phyloP scores from a whole-genome alignment of 2,888 invertebrate genomes.

The Campaea margaritaria region DNA sequence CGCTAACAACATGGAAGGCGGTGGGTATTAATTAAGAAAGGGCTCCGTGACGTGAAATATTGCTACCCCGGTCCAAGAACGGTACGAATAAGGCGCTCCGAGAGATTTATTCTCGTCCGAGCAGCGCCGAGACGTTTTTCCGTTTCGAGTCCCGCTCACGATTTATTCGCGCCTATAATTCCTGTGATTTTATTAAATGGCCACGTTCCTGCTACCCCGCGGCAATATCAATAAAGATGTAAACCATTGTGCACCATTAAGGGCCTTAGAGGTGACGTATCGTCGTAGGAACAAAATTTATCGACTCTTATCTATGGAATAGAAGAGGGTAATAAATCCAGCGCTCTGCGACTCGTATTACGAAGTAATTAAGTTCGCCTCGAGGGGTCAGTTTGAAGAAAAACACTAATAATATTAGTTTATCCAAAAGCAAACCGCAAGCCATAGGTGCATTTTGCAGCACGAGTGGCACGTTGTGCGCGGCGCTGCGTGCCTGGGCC shows the following conservation, averaged over 20 bases:
- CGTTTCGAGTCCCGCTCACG: conserved; percentile 18
- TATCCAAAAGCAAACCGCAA: too few species aligned
- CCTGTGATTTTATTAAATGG: conserved; percentile 32
- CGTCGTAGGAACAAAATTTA: neutral
- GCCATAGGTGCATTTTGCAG: too few species aligned
- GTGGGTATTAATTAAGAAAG: conserved; percentile 45
- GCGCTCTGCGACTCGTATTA: too few species aligned
- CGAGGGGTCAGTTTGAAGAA: too few species aligned
- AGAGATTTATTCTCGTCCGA: conserved; percentile 44
- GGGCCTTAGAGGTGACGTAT: conserved; percentile 1
- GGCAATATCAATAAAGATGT: conserved; percentile 11
- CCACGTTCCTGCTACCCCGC: neutral
- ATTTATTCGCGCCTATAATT: conserved; percentile 58
- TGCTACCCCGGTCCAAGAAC: conserved; percentile 22
- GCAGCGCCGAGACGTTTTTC: conserved; percentile 31
- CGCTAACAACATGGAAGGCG: conserved; percentile 14
- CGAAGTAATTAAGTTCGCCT: too few species aligned
- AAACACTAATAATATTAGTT: too few species aligned
- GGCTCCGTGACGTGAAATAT: conserved; percentile 36
- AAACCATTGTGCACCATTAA: conserved; percentile 1
- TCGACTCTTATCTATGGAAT: conserved; percentile 41
- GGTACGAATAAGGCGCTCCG: conserved; percentile 19
- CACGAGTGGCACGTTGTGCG: too few species aligned
- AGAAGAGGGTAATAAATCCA: too few species aligned
- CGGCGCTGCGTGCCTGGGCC: conserved; percentile 69